A percentile compares a stretch with the other conserved stretches of the same genome.
These are phyloP conservation scores for Leucoptera coffeella DNA, from an alignment of 2,888 invertebrate genomes.

Conservation along the genomic window DNA sequence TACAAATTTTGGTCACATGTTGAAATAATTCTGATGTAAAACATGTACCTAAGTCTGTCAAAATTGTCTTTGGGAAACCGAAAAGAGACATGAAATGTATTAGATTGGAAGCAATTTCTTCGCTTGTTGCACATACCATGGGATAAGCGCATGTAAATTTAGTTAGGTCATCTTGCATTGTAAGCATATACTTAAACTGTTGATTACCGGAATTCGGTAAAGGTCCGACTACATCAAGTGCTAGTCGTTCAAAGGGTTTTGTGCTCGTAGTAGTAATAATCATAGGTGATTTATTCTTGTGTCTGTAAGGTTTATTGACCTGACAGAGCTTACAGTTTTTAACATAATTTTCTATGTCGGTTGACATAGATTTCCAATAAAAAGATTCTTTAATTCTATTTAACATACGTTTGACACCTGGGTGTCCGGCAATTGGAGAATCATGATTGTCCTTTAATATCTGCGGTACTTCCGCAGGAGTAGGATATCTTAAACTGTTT, in stretches of 20 bases:
- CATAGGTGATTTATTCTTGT: constrained; percentile 1
- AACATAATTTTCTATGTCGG: constrained; percentile 1
- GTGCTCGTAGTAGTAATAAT: constrained; percentile 4
- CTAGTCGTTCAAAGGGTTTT: constrained; percentile 5
- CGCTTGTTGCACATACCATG: constrained; percentile 3
- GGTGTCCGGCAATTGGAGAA: constrained; percentile 1
- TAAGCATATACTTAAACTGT: constrained; percentile 7
- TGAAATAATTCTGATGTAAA: constrained; percentile 4
- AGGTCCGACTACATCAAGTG: constrained; percentile 4
- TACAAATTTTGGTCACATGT: constrained; percentile 2
- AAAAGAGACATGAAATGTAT: constrained; percentile 3
- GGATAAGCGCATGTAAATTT: constrained; percentile 8
- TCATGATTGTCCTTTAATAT: constrained; percentile 2
- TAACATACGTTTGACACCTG: constrained; percentile 1
- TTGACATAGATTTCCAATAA: constrained; percentile 1
- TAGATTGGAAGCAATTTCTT: background rate
- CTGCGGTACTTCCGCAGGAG: background rate
- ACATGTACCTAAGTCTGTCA: constrained; percentile 3
- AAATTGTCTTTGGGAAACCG: constrained; percentile 1
- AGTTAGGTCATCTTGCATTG: constrained; percentile 7
- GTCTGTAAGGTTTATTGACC: background rate
- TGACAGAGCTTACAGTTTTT: constrained; percentile 1
- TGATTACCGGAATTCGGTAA: constrained; percentile 2
- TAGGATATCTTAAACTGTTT: constrained; percentile 1
- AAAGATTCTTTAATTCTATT: constrained; percentile 1